phyloP scores from a whole-genome alignment of 1,140 invertebrate species.

The roundworm (Caenorhabditis elegans) region DNA sequence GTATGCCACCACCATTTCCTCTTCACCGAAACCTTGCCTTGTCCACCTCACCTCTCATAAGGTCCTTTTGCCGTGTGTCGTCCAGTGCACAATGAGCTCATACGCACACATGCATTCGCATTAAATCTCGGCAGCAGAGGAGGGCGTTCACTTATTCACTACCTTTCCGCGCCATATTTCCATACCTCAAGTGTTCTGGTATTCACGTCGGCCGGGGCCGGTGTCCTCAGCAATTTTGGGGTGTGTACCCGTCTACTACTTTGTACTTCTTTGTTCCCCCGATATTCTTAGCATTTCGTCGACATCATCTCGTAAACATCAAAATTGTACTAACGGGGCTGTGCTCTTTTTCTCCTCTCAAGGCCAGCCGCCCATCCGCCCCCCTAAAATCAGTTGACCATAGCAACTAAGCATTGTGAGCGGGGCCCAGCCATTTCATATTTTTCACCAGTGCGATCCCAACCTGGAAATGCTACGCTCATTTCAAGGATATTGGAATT shows the following conservation, averaged over 20 bases:
- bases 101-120: slow-evolving; percentile 32
- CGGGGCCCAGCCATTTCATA: background rate
- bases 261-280: background rate
- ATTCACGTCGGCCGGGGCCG: slow-evolving; percentile 20
- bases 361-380: background rate
- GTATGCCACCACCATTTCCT: background rate
- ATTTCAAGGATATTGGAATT: slow-evolving; percentile 29
- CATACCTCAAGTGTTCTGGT: slow-evolving; percentile 4
- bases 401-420: background rate
- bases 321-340: background rate
- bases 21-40: background rate
- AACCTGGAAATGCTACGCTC: background rate
- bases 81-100: slow-evolving; percentile 31
- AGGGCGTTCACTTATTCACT: slow-evolving; percentile 8
- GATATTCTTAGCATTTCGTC: background rate
- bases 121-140: background rate
- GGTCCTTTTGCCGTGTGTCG: slow-evolving; percentile 24
- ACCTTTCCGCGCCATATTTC: background rate
- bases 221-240: slow-evolving; percentile 15
- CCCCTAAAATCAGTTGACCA: background rate
- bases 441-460: too few relatives aligned
- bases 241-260: slow-evolving; percentile 2
- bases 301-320: background rate
- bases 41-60: background rate
- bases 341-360: background rate